Base-by-base conservation (phyloP, 1,140 invertebrate genomes). In the Nasonia longicornis region DNA sequence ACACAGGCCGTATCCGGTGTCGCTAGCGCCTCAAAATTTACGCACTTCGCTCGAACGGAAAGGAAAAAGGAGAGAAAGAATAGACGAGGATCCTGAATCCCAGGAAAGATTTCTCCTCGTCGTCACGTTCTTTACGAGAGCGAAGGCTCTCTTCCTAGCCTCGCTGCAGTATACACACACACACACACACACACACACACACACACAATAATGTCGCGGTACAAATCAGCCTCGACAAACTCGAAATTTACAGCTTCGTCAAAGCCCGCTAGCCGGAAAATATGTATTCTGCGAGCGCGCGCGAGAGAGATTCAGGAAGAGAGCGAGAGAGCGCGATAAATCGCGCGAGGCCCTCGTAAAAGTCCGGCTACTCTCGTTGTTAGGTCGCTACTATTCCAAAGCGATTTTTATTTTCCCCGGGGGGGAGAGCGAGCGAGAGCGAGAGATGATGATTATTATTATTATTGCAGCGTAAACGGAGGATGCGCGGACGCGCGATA, bases 271-370 rank as follows among this genome's bases (percentile, higher is more conserved):
- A 45, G 42, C 70, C 12, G 63, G 71, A 38, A 75, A 58, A 58
- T 74, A 73, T 31, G 70, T 72, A 72, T 64, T 79, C 22, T n/a
- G 22, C 42, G 22, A 38, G 71, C 31, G 22, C 58, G 20, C 52
- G 3, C 8, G 71, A 74, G 63, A 29, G 58, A 71, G 52, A 73
- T 72, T 64, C 20, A 79, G 78, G 78, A 79, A 73, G 78, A 73
- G 58, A 26, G 35, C 29, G 48, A 29, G 48, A 58, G 48, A 79
- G 58, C 38, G 63, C 78, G 71, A 80, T 80, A 80, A 80, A 80
- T 80, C 72, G 35, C 71, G 26, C 71, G n/a, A 22, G 35, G 26
- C 58, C 35, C 70, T 80, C 78, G 71, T 80, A 80, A 80, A 80
- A 73, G 78, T 80, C 78, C 2, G n/a, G 22, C 22, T 31, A 31